Evolutionary conservation across 2,888 invertebrate genomes (phyloP).

Genomic region (Agrenia bidenticulata): DNA sequence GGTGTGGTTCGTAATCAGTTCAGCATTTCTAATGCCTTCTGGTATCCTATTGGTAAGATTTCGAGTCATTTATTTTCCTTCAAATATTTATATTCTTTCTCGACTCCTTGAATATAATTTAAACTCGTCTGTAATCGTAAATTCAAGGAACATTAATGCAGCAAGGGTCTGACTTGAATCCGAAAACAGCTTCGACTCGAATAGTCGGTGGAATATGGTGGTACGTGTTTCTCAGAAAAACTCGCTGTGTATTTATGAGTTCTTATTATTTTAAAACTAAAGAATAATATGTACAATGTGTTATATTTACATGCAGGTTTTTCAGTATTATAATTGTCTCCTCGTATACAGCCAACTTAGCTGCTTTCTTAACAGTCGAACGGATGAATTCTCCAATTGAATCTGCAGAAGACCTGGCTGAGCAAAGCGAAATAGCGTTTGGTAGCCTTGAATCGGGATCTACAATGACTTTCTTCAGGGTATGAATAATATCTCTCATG

Average conservation of each 20-base stretch:
- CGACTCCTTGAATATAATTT: neutral
- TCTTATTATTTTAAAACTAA: too few relatives aligned
- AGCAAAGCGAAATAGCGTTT: slow-evolving; percentile 65
- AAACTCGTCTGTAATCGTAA: neutral
- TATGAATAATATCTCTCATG: too few relatives aligned
- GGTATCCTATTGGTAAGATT: slow-evolving; percentile 78
- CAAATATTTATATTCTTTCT: neutral
- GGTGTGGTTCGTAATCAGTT: slow-evolving; percentile 85
- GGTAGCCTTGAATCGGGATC: slow-evolving; percentile 80
- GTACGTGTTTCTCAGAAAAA: too few relatives aligned
- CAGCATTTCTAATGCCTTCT: slow-evolving; percentile 91
- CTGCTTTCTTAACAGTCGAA: slow-evolving; percentile 87
- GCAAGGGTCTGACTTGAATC: slow-evolving; percentile 87
- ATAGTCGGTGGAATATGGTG: slow-evolving; percentile 64
- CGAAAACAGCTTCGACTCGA: slow-evolving; percentile 69
- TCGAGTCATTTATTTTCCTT: neutral
- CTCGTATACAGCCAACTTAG: slow-evolving; percentile 88
- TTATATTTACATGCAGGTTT: slow-evolving; percentile 20
- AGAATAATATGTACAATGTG: too few relatives aligned
- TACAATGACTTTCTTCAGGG: slow-evolving; percentile 85
- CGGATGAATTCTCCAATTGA: slow-evolving; percentile 84
- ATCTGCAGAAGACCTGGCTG: slow-evolving; percentile 77
- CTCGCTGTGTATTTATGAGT: too few relatives aligned
- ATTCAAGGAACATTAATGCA: slow-evolving; percentile 76
- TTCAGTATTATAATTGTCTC: slow-evolving; percentile 74